A percentile compares a stretch with the other conserved stretches of the same genome.
Evolutionary conservation across 2,797 vertebrate genomes (phyloP).

Genomic region (Esox lucius): DNA sequence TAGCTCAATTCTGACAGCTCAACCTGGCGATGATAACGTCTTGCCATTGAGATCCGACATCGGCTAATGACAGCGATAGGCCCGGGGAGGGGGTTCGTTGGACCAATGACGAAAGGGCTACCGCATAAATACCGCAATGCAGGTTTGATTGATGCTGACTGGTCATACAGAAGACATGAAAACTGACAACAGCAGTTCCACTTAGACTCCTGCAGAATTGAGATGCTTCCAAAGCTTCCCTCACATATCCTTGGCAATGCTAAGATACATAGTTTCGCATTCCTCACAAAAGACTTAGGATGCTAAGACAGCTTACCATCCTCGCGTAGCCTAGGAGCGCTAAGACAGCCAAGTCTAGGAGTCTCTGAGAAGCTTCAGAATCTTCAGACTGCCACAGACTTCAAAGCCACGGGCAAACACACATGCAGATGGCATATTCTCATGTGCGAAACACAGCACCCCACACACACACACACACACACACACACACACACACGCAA

Average conservation of each 20-base stretch:
- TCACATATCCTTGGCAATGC: background rate
- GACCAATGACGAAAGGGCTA: too few relatives aligned
- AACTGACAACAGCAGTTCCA: background rate
- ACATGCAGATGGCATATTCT: background rate
- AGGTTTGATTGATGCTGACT: background rate
- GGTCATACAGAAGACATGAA: background rate
- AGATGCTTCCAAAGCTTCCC: background rate
- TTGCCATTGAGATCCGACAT: too few relatives aligned
- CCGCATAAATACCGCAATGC: too few relatives aligned
- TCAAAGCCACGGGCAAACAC: background rate
- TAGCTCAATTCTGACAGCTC: too few relatives aligned
- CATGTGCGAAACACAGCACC: background rate
- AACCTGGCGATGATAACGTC: too few relatives aligned
- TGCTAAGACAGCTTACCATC: background rate
- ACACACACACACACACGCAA: background rate
- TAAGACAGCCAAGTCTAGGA: background rate
- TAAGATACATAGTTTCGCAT: background rate
- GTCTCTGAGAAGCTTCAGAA: background rate
- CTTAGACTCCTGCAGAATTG: background rate
- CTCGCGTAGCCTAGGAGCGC: too few relatives aligned
- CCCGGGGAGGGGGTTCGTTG: background rate
- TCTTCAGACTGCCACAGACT: background rate
- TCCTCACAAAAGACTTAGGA: background rate
- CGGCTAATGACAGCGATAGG: background rate
- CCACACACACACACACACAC: background rate